Evolutionary conservation across 2,888 invertebrate genomes (phyloP).

Genomic region (Teleogryllus oceanicus): DNA sequence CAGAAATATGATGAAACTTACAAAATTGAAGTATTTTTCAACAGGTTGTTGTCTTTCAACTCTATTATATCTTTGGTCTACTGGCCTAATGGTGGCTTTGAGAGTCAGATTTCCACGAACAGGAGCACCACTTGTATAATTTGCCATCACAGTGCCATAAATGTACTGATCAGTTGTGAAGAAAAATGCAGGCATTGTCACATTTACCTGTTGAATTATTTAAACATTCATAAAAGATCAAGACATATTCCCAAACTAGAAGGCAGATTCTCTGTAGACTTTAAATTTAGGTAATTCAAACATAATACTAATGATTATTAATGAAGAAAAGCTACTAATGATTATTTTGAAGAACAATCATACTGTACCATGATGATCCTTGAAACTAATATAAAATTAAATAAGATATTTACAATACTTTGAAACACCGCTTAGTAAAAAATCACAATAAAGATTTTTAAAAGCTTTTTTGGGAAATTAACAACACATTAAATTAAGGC

Average conservation of each 20-base stretch:
- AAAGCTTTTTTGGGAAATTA: no score
- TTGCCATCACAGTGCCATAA: conserved; percentile 84
- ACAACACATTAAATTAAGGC: no score
- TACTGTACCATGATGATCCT: no score
- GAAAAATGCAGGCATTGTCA: conserved; percentile 93
- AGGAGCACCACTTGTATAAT: conserved; percentile 91
- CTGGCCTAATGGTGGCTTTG: conserved; percentile 63
- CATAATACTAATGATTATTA: no score
- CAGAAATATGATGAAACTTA: conserved; percentile 25
- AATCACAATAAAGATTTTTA: no score
- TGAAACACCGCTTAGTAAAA: no score
- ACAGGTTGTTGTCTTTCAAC: conserved; percentile 46
- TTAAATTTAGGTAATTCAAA: background rate
- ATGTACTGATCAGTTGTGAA: conserved; percentile 81
- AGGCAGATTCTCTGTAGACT: background rate
- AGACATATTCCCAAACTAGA: background rate
- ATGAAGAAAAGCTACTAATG: no score
- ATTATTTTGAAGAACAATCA: no score
- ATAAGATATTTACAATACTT: no score
- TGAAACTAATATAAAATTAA: no score
- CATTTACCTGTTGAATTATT: conserved; percentile 66
- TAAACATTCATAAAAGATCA: no score
- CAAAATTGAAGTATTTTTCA: conserved; percentile 71
- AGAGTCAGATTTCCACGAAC: conserved; percentile 85
- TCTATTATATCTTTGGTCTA: conserved; percentile 36